Base-by-base conservation (phyloP, 1,140 invertebrate genomes). In the Orius insidiosus region DNA sequence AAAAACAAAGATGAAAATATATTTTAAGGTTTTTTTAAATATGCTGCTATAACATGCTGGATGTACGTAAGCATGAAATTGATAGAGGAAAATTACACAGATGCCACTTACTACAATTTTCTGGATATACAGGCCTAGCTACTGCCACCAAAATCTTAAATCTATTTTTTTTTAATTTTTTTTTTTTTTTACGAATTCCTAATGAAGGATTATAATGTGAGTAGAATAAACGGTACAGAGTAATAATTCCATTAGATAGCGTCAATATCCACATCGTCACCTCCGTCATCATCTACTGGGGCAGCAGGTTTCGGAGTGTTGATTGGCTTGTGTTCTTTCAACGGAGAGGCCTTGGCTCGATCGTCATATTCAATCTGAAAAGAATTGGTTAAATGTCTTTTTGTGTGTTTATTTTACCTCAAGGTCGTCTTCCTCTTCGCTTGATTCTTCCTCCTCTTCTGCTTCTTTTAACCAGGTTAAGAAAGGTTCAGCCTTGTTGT, bases 391-490 rank as follows among this genome's bases (percentile, higher is more conserved):
- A 18, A 13, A 37, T 15, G 35, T 37, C 5, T n/a, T 41, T 11
- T n/a, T 41, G 19, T 41, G 39, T n/a, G n/a, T n/a, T n/a, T n/a
- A n/a, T 11, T 16, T 59, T 55, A 73, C 72, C 56, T 78, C 76
- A 54, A 81, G 77, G 54, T 76, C 74, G 58, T 74, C 72, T 49
- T 77, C 74, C 14, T 77, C 74, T 5, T 71, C 73, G 16, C 78
- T 75, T 10, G 75, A 74, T 24, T 74, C 75, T 44, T 85, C 80
- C 60, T 95, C 89, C 62, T 94, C 90, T 56, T 97, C 90, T 46
- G 95, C 94, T 66, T 98, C 87, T 61, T 88, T 77, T 36, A 98
- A 72, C 95, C 95, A 98, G 55, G 81, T 89, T 7, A 98, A 74
- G 63, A 99, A 95, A 33, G 88, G 89, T 57, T 81, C 74, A 38